Conservation (phyloP, 2,797 vertebrate genomes). For the Typhlichthys eigenmanni region DNA sequence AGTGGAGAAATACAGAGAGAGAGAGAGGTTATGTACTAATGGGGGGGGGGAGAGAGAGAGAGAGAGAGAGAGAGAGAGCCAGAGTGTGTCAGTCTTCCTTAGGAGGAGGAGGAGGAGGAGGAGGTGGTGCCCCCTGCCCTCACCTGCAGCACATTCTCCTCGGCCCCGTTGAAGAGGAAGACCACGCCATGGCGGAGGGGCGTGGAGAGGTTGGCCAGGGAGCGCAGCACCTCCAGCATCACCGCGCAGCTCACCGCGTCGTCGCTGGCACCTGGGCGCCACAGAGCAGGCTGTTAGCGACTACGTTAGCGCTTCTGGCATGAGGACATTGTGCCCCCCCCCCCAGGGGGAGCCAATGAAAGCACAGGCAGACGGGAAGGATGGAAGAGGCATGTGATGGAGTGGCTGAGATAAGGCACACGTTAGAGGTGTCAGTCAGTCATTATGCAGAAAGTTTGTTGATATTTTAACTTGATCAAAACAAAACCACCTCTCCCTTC, state of each 20-base stretch:
- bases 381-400: constrained; percentile 39
- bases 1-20: neutral
- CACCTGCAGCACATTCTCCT: constrained; percentile 96
- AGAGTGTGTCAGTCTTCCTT: neutral
- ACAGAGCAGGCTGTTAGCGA: neutral
- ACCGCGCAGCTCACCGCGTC: constrained; percentile 97
- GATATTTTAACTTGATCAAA: no score
- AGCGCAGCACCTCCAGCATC: constrained; percentile 93
- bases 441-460: no score
- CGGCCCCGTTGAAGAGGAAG: constrained; percentile 97
- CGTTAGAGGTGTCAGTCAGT: constrained; percentile 2
- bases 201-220: constrained; percentile 83
- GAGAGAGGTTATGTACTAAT: no score
- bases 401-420: constrained; percentile 33
- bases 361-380: constrained; percentile 6
- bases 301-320: no score
- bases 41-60: no score
- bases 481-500: no score
- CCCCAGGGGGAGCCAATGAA: neutral
- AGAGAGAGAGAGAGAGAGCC: no score
- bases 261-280: constrained; percentile 89
- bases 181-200: constrained; percentile 88
- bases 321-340: no score
- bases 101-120: neutral
- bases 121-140: constrained; percentile 20